Evolutionary conservation across 2,113 vertebrate species (phyloP), one percentile per base, ranked within the genome.

Genomic region (Mirza zaza): DNA sequence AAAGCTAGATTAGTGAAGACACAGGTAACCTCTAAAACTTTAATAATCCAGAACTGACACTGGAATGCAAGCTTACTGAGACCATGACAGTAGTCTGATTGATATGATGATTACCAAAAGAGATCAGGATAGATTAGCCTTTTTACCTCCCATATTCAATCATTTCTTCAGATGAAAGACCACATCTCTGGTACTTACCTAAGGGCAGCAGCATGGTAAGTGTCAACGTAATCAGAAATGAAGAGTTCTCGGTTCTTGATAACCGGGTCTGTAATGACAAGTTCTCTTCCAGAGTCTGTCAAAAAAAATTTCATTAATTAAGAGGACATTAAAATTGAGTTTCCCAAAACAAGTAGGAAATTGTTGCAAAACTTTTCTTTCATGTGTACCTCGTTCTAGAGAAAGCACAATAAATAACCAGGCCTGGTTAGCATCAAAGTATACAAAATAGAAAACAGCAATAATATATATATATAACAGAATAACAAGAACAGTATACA

Each of bases 241-340:
- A 99, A 99, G 98, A 99, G 99, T 98, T 99, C 99, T 96, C 99
- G 98, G 98, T 99, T 99, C 99, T 99, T 99, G 98, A 99, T 99
- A 79, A 99, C 99, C 0, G 99, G 99, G 98, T 99, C 99, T 65
- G 99, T 99, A 97, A 99, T 99, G 86, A 99, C 99, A 97, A 99
- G 98, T 98, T 99, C 99, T 95, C 99, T 99, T 7, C 99, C 99
- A 83, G 99, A 99, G 96, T 99, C 99, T 99, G 98, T 67, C 32
- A 59, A 27, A 97, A 55, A 48, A 97, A 96, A 84, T 94, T 63
- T 63, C 67, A 81, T 67, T 50, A 83, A 87, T 89, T 77, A 59
- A 96, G 63, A 85, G 20, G 4, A 1, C 8, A 1, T 96, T 96
- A 85, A 96, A 95, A 90, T 18, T 70, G 0, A 27, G 34, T 42